A percentile compares a stretch with the other conserved stretches of the same genome.
These are phyloP conservation scores for Metopolophium dirhodum DNA, from an alignment of 1,140 invertebrate genomes.

Conservation along the genomic window DNA sequence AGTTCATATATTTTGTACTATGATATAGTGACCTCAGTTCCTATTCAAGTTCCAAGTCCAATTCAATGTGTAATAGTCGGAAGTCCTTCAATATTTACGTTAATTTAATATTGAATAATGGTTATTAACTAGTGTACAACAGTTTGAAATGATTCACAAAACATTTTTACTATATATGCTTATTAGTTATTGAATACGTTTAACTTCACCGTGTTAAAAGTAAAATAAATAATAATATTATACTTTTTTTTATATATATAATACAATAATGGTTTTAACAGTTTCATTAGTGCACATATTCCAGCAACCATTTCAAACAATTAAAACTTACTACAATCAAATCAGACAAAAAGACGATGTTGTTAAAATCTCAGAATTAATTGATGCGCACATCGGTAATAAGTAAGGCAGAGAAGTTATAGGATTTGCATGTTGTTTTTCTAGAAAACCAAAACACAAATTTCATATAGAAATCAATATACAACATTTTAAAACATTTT, in stretches of 20 bases:
- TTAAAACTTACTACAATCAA: slow-evolving; percentile 40
- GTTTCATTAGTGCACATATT: slow-evolving; percentile 43
- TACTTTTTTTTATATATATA: not conserved
- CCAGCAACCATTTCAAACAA: slow-evolving; percentile 50
- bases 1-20: not conserved
- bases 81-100: not conserved
- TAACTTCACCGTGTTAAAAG: not conserved
- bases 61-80: not conserved
- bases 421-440: not conserved
- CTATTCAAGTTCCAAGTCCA: not conserved
- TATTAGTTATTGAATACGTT: not conserved
- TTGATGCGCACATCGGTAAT: slow-evolving; percentile 50
- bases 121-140: not conserved
- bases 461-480: not conserved
- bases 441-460: not conserved
- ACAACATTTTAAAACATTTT: not conserved
- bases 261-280: slow-evolving; percentile 46
- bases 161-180: not conserved
- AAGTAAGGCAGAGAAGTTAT: not conserved
- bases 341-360: slow-evolving; percentile 53
- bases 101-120: not conserved
- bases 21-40: not conserved
- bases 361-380: slow-evolving; percentile 53
- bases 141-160: not conserved
- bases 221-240: not conserved